Conservation (phyloP, 2,797 vertebrate species). For the Dipus sagitta region DNA sequence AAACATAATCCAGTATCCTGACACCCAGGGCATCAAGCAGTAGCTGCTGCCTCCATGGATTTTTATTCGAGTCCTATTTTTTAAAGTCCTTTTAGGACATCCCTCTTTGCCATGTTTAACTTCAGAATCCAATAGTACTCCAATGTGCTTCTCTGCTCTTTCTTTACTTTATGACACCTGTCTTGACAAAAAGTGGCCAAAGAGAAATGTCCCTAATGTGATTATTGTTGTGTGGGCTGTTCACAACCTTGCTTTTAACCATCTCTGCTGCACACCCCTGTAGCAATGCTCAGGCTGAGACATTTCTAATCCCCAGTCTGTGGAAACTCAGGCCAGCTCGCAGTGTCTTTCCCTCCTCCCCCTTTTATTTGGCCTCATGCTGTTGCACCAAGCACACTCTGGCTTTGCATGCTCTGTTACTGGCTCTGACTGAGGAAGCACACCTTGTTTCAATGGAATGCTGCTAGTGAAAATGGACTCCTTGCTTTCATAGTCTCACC, state of each 20-base stretch:
- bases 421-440: slow-evolving; percentile 81
- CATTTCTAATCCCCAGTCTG: slow-evolving; percentile 58
- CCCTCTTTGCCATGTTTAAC: slow-evolving; percentile 62
- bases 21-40: neutral
- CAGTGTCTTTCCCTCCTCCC: slow-evolving; percentile 67
- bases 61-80: slow-evolving; percentile 62
- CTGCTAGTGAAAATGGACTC: slow-evolving; percentile 61
- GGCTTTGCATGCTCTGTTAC: slow-evolving; percentile 81
- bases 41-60: neutral
- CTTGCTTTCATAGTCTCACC: slow-evolving; percentile 50
- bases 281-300: slow-evolving; percentile 82
- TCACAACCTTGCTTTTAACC: slow-evolving; percentile 82
- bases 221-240: slow-evolving; percentile 76
- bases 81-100: slow-evolving; percentile 47
- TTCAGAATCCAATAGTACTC: slow-evolving; percentile 62
- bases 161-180: slow-evolving; percentile 59
- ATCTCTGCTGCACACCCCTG: slow-evolving; percentile 80
- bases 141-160: slow-evolving; percentile 29
- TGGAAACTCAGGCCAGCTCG: slow-evolving; percentile 70
- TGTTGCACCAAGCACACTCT: slow-evolving; percentile 59
- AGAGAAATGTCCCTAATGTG: slow-evolving; percentile 65
- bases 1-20: neutral
- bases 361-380: slow-evolving; percentile 69
- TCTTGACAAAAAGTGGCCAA: slow-evolving; percentile 61
- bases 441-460: slow-evolving; percentile 57